phyloP scores from a whole-genome alignment of 2,113 vertebrate species.

The Brienomyrus brachyistius region DNA sequence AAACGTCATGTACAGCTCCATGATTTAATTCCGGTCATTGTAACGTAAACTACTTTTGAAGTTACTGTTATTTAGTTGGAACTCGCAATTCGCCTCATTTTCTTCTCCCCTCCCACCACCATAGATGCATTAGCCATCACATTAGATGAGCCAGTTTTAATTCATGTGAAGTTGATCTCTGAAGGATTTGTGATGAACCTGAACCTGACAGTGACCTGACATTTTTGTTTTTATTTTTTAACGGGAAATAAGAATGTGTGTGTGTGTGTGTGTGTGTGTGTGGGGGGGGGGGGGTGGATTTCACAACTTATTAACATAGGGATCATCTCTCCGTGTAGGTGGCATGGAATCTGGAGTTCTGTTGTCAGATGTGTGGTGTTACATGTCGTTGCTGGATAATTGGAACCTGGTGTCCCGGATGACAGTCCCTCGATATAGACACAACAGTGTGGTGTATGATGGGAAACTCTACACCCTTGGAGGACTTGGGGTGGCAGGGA shows the following conservation, averaged over 20 bases:
- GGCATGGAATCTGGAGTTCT: constrained; percentile 92
- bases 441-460: constrained; percentile 93
- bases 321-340: constrained; percentile 56
- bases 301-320: background rate
- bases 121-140: background rate
- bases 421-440: constrained; percentile 88
- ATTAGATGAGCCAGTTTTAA: background rate
- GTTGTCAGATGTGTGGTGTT: constrained; percentile 95
- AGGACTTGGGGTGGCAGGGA: constrained; percentile 86
- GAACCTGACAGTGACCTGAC: background rate
- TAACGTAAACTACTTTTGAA: background rate
- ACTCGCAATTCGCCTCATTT: background rate
- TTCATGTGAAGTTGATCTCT: background rate
- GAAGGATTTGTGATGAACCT: background rate
- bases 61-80: background rate
- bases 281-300: background rate
- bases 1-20: background rate
- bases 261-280: too few relatives aligned
- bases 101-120: background rate
- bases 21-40: background rate
- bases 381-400: constrained; percentile 96
- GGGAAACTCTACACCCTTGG: constrained; percentile 95
- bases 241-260: background rate
- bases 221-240: background rate
- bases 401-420: constrained; percentile 98